phyloP scores from a whole-genome alignment of 2,888 invertebrate species.

The Buathra laborator region DNA sequence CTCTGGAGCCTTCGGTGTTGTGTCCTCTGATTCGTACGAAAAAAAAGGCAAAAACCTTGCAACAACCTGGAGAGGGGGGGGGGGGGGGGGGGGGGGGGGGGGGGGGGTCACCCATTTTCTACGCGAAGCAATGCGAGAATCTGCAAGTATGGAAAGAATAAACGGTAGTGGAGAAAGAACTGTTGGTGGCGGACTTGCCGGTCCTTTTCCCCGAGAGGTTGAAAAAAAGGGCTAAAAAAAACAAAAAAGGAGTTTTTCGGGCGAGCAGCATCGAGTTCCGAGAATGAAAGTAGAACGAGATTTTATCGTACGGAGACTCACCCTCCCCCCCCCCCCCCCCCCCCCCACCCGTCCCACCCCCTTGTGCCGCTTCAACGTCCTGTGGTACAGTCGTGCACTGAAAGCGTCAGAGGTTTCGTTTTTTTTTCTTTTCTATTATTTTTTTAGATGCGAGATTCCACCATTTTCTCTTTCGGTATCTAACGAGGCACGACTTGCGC shows the following conservation, averaged over 20 bases:
- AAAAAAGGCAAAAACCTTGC: constrained; percentile 54
- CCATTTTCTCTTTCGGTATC: constrained; percentile 52
- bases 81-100: background rate
- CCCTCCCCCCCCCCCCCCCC: constrained; percentile 4
- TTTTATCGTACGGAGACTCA: constrained; percentile 61
- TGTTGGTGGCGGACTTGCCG: constrained; percentile 45
- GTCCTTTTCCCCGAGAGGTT: constrained; percentile 46
- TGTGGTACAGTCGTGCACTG: constrained; percentile 12
- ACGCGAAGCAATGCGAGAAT: constrained; percentile 17
- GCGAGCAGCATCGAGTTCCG: constrained; percentile 52
- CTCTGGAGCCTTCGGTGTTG: constrained; percentile 34
- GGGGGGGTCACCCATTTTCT: constrained; percentile 13
- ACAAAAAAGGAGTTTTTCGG: constrained; percentile 45
- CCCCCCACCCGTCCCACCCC: constrained; percentile 17
- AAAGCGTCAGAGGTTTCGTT: background rate
- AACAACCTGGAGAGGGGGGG: background rate
- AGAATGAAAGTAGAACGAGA: constrained; percentile 74
- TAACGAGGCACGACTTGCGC: constrained; percentile 63
- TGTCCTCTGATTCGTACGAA: constrained; percentile 29
- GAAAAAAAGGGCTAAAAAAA: constrained; percentile 46
- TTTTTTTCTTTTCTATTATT: constrained; percentile 15
- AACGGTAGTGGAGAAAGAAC: constrained; percentile 46
- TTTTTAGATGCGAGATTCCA: constrained; percentile 32
- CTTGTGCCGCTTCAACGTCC: constrained; percentile 24
- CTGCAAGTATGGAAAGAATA: constrained; percentile 22